Percentiles rank a stretch among this genome's conserved stretches.
Conservation (phyloP, 2,113 vertebrate genomes). For the Nestor notabilis region DNA sequence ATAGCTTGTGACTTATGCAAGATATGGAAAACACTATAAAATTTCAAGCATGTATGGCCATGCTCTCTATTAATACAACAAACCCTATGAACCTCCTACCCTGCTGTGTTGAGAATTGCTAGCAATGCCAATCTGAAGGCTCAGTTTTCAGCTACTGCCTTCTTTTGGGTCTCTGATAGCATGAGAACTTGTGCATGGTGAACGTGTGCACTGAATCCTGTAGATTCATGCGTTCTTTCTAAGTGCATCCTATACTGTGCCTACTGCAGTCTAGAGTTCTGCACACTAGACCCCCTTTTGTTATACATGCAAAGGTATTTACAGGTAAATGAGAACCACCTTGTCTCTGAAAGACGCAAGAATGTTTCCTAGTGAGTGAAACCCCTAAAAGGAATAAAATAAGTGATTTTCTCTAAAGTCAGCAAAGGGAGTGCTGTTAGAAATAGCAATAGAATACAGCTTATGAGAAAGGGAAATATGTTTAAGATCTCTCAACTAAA, state of each 20-base stretch:
- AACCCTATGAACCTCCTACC: neutral
- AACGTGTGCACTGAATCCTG: neutral
- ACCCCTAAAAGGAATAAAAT: neutral
- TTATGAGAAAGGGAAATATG: neutral
- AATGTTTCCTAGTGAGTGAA: neutral
- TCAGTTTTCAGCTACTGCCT: neutral
- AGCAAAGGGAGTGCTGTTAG: neutral
- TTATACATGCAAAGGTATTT: neutral
- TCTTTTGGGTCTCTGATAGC: neutral
- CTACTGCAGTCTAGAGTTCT: neutral
- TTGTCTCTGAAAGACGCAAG: neutral
- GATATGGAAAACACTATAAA: neutral
- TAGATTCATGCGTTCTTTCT: neutral
- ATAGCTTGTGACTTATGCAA: neutral
- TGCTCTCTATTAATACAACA: neutral
- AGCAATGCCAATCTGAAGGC: neutral
- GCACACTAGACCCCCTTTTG: neutral
- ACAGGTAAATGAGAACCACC: neutral
- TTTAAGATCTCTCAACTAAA: neutral
- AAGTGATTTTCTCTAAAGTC: neutral
- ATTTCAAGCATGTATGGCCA: neutral
- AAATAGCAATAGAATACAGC: neutral
- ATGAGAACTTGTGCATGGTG: neutral
- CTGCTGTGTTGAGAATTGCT: neutral
- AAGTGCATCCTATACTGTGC: neutral